A percentile compares a stretch with the other conserved stretches of the same genome.
Conservation (phyloP, 1,140 invertebrate genomes). For the Drosophila miranda region DNA sequence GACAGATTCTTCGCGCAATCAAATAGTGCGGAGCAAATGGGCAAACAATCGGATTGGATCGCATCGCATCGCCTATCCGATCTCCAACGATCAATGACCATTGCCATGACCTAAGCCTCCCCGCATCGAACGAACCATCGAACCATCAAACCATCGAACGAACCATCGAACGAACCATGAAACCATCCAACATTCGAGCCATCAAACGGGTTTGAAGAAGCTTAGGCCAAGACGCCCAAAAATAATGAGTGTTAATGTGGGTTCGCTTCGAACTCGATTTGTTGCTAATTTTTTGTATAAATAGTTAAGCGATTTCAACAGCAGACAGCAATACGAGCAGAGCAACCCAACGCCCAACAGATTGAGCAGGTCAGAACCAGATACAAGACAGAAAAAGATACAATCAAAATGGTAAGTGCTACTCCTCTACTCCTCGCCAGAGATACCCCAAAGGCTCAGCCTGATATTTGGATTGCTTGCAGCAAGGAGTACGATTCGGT, state of each 20-base stretch:
- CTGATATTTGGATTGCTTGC: slow-evolving; percentile 4
- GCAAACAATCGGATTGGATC: slow-evolving; percentile 31
- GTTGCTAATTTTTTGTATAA: slow-evolving; percentile 76
- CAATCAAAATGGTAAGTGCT: slow-evolving; percentile 39
- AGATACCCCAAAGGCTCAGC: no score
- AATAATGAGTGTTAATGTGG: slow-evolving; percentile 44
- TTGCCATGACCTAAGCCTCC: slow-evolving; percentile 24
- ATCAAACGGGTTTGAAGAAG: slow-evolving; percentile 49
- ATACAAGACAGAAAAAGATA: slow-evolving; percentile 15
- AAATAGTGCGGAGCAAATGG: slow-evolving; percentile 58
- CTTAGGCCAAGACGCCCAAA: slow-evolving; percentile 1
- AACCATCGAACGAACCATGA: slow-evolving; percentile 22
- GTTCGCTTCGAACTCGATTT: slow-evolving; percentile 46
- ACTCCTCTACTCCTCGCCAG: no score
- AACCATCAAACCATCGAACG: slow-evolving; percentile 15
- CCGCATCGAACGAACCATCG: background rate
- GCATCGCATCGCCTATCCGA: background rate
- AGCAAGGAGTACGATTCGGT: slow-evolving; percentile 30
- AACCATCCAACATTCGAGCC: slow-evolving; percentile 20
- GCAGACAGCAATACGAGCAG: background rate
- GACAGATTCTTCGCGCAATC: slow-evolving; percentile 66
- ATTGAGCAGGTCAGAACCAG: slow-evolving; percentile 54
- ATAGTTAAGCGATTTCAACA: slow-evolving; percentile 70
- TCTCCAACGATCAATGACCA: slow-evolving; percentile 48
- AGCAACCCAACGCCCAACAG: slow-evolving; percentile 37